Percentiles rank a stretch among this genome's conserved stretches.
Conservation (phyloP, 1,140 invertebrate species). For the Drosophila carrolli region DNA sequence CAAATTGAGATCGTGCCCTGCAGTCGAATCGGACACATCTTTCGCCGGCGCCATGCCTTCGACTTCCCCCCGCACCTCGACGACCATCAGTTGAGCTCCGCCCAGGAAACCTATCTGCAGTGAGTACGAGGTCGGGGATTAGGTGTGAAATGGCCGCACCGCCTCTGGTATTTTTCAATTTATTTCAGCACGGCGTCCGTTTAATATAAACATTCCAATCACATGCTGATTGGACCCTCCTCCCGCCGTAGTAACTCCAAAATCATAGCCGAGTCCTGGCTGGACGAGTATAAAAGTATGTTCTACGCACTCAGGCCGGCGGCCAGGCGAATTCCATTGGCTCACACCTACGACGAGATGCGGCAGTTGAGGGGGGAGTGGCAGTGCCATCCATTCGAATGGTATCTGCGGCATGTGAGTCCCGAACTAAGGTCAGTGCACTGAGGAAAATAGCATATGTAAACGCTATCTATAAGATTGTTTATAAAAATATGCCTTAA, state of each 20-base stretch:
- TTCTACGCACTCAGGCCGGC: constrained; percentile 86
- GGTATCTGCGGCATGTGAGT: constrained; percentile 96
- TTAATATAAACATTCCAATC: constrained; percentile 79
- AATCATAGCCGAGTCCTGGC: constrained; percentile 93
- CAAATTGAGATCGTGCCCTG: constrained; percentile 92
- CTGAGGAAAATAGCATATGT: background rate
- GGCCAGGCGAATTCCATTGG: constrained; percentile 60
- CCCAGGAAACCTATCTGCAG: constrained; percentile 74
- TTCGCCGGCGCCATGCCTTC: constrained; percentile 91
- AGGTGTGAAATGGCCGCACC: constrained; percentile 64
- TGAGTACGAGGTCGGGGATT: constrained; percentile 54
- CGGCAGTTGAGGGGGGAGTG: constrained; percentile 89
- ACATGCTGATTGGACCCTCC: constrained; percentile 51
- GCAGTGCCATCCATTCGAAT: constrained; percentile 94
- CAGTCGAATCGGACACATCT: constrained; percentile 93
- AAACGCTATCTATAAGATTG: no score
- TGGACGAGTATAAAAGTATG: constrained; percentile 93
- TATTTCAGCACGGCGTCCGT: constrained; percentile 56
- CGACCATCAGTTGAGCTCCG: constrained; percentile 38
- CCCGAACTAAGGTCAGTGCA: constrained; percentile 73
- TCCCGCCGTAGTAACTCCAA: constrained; percentile 89
- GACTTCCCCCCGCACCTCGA: constrained; percentile 87
- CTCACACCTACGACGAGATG: constrained; percentile 31
- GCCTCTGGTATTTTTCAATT: constrained; percentile 79
- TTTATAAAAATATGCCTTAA: no score